Evolutionary conservation across 53 echinoderm and acorn worm species (phyloP).

Genomic region (Arbacia lixula): DNA sequence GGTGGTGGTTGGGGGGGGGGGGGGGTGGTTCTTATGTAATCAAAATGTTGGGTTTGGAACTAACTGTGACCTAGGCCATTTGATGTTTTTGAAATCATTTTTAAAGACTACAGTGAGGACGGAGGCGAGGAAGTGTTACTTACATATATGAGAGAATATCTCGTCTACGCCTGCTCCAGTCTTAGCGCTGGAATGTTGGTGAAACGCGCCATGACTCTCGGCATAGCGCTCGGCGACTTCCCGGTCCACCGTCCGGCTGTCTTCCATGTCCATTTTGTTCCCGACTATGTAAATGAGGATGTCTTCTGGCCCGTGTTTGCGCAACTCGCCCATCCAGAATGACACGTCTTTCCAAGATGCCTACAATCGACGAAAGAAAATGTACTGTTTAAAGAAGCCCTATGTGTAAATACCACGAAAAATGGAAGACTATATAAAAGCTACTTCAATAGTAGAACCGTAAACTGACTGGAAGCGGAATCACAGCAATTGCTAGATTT

Average conservation of each 20-base stretch:
- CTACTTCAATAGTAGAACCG: too few relatives aligned
- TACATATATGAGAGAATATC: slow-evolving; percentile 42
- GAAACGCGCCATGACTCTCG: slow-evolving; percentile 33
- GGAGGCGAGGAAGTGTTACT: too few relatives aligned
- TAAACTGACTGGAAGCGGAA: too few relatives aligned
- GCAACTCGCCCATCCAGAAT: slow-evolving; percentile 59
- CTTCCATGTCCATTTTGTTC: slow-evolving; percentile 61
- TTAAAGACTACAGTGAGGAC: too few relatives aligned
- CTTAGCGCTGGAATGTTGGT: slow-evolving; percentile 68
- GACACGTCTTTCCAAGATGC: slow-evolving; percentile 56
- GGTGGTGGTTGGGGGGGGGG: too few relatives aligned
- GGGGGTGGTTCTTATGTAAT: too few relatives aligned
- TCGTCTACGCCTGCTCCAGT: slow-evolving; percentile 47
- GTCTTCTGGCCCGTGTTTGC: slow-evolving; percentile 59
- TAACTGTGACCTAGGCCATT: too few relatives aligned
- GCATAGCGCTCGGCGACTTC: slow-evolving; percentile 50
- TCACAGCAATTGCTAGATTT: too few relatives aligned
- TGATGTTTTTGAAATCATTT: too few relatives aligned
- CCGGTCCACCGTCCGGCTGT: slow-evolving; percentile 3
- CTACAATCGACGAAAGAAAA: slow-evolving; percentile 10
- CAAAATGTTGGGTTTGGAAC: too few relatives aligned
- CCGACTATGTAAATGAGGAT: slow-evolving; percentile 54
- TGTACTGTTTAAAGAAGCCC: too few relatives aligned
- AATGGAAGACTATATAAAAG: not conserved
- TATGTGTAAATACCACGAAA: not conserved